Evolutionary conservation across 1,140 invertebrate genomes (phyloP).

Genomic region (Pectinophora gossypiella): DNA sequence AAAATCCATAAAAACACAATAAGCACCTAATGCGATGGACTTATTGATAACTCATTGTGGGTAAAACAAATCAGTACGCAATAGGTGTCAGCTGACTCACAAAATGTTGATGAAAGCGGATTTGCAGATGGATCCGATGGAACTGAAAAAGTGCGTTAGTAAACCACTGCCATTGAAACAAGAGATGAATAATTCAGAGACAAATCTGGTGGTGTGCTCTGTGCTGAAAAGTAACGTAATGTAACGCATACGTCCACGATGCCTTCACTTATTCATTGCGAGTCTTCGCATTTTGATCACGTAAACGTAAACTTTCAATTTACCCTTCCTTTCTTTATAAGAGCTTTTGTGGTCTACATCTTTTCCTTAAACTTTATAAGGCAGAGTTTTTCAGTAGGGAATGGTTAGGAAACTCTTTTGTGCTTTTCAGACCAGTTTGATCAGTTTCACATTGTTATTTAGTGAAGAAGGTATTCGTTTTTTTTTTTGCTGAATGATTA

Average conservation of each 20-base stretch:
- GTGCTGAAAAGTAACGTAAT: too few species aligned
- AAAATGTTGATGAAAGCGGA: neutral
- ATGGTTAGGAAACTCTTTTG: too few species aligned
- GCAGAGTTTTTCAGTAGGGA: too few species aligned
- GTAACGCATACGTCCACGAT: constrained; percentile 9
- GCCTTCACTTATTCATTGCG: constrained; percentile 16
- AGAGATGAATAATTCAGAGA: constrained; percentile 33
- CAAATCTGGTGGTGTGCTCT: constrained; percentile 20
- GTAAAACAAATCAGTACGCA: too few species aligned
- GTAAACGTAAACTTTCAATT: constrained; percentile 23
- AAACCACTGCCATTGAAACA: constrained; percentile 18
- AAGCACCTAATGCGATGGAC: too few species aligned
- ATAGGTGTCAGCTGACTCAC: too few species aligned
- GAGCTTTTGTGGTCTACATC: neutral
- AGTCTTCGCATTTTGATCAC: constrained; percentile 19
- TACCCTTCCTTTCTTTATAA: neutral
- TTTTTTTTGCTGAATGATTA: too few species aligned
- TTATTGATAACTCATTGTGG: too few species aligned
- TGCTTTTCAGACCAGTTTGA: too few species aligned
- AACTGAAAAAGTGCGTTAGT: constrained; percentile 15
- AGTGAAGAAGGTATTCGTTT: too few species aligned
- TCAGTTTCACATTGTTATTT: too few species aligned
- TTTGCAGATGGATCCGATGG: constrained; percentile 1
- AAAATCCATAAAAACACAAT: too few species aligned
- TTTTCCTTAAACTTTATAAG: neutral